Percentiles rank a stretch among this genome's conserved stretches.
Conservation (phyloP, 2,113 vertebrate genomes). For the Odocoileus hemionus region DNA sequence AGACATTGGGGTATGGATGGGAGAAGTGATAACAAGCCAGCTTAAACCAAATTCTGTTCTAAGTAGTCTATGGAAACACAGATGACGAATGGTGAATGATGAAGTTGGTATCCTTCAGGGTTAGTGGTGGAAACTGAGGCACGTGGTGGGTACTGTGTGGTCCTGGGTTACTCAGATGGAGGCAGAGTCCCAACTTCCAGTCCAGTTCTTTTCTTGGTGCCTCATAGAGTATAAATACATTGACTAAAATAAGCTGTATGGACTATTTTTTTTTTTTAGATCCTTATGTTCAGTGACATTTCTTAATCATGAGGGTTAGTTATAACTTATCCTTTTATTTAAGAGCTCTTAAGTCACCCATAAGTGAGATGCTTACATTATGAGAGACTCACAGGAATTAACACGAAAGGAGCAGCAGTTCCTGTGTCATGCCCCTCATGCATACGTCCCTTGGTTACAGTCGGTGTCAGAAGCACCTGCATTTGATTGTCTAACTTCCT, state of each 20-base stretch:
- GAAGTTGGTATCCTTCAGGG: background rate
- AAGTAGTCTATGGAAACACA: background rate
- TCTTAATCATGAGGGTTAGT: constrained; percentile 27
- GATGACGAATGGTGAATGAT: too few relatives aligned
- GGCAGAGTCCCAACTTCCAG: background rate
- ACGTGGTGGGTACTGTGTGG: background rate
- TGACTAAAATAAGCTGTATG: background rate
- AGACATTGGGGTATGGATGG: background rate
- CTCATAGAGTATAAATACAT: background rate
- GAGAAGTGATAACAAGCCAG: background rate
- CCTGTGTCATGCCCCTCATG: background rate
- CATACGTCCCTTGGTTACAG: background rate
- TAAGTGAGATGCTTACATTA: background rate
- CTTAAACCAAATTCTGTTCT: background rate
- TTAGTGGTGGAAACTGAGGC: background rate
- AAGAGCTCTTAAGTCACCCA: background rate
- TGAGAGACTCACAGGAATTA: background rate
- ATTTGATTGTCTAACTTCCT: background rate
- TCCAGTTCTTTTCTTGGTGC: background rate
- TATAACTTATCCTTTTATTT: background rate
- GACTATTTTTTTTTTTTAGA: background rate
- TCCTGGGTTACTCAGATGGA: background rate
- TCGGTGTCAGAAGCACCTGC: background rate
- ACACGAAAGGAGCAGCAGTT: background rate
- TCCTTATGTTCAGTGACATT: background rate